Conservation (phyloP, 2,113 vertebrate genomes). For the Sinocyclocheilus anshuiensis region DNA sequence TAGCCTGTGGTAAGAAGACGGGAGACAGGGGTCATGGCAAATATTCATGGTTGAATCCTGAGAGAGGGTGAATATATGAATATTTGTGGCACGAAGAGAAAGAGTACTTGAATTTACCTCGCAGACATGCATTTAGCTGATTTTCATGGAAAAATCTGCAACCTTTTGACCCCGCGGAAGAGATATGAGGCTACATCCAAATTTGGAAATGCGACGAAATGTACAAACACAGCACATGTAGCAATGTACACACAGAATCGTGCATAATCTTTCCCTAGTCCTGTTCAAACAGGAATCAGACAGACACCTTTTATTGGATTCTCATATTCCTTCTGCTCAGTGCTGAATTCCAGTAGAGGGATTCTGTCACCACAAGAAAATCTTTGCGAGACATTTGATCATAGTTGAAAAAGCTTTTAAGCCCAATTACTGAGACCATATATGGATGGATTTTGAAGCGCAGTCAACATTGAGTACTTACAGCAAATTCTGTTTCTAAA, state of each 20-base stretch:
- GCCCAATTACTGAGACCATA: constrained; percentile 27
- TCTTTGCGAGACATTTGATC: constrained; percentile 31
- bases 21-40: constrained; percentile 58
- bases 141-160: constrained; percentile 29
- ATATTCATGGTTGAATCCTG: constrained; percentile 48
- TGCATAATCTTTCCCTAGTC: neutral
- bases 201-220: constrained; percentile 17
- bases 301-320: constrained; percentile 28
- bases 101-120: neutral
- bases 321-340: constrained; percentile 7
- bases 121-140: constrained; percentile 12
- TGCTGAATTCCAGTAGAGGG: constrained; percentile 10
- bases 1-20: constrained; percentile 14
- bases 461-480: constrained; percentile 21
- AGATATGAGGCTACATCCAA: constrained; percentile 1
- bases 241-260: neutral
- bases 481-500: constrained; percentile 15
- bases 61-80: constrained; percentile 24
- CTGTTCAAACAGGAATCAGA: constrained; percentile 26
- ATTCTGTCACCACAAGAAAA: constrained; percentile 30
- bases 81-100: neutral
- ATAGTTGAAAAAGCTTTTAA: constrained; percentile 29
- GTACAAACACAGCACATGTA: neutral
- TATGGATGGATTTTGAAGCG: constrained; percentile 28
- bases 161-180: neutral